A percentile compares a stretch with the other conserved stretches of the same genome.
Evolutionary conservation across 2,797 vertebrate genomes (phyloP).

Genomic region (Pseudochirops corinnae): DNA sequence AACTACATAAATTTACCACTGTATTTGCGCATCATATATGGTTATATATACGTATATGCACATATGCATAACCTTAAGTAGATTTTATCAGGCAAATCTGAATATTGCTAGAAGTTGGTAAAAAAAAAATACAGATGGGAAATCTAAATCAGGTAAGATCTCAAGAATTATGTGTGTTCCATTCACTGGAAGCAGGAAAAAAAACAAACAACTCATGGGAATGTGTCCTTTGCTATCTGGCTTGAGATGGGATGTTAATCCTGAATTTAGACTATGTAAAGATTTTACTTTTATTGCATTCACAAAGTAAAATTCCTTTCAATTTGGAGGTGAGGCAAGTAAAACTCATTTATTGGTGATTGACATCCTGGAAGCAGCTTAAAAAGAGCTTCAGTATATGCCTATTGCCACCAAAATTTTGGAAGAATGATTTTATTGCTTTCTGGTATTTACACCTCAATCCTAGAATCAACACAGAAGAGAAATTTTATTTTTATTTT

Average conservation of each 20-base stretch:
- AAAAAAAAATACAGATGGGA: background rate
- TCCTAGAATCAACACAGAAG: background rate
- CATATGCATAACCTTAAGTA: slow-evolving; percentile 25
- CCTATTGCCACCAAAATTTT: background rate
- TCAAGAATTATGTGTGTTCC: background rate
- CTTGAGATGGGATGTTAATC: background rate
- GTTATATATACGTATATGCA: background rate
- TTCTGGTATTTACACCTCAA: slow-evolving; percentile 41
- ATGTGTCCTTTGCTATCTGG: background rate
- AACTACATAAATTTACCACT: background rate
- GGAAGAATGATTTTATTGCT: background rate
- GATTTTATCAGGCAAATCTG: slow-evolving; percentile 27
- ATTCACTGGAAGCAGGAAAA: slow-evolving; percentile 33
- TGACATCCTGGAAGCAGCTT: background rate
- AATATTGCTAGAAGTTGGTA: slow-evolving; percentile 25
- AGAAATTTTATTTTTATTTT: slow-evolving; percentile 37
- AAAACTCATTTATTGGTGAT: background rate
- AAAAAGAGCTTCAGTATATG: background rate
- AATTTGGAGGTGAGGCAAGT: background rate
- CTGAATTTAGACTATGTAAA: background rate
- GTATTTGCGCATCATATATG: slow-evolving; percentile 21
- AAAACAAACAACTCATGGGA: slow-evolving; percentile 3
- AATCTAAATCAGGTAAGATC: slow-evolving; percentile 18
- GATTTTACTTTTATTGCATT: slow-evolving; percentile 23
- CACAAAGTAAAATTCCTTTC: background rate